Conservation (phyloP, 1,140 invertebrate species). For the Kradibia gibbosae region DNA sequence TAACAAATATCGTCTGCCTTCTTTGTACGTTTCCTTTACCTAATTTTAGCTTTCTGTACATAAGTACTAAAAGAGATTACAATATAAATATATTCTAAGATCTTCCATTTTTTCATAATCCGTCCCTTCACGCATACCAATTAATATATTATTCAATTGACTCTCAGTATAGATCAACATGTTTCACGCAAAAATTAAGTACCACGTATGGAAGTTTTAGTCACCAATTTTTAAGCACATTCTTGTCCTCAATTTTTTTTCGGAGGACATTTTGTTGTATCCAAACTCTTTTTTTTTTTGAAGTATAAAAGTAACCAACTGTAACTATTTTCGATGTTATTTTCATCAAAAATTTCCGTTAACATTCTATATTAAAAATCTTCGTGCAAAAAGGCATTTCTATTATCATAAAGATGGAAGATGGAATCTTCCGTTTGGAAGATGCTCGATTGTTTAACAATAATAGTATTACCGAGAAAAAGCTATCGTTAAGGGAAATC, state of each 20-base stretch:
- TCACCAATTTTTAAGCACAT: conserved; percentile 42
- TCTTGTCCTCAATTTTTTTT: conserved; percentile 4
- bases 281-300: conserved; percentile 12
- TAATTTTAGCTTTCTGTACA: conserved; percentile 42
- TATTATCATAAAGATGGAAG: neutral
- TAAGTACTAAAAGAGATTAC: conserved; percentile 44
- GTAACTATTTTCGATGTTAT: conserved; percentile 28
- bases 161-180: conserved; percentile 15
- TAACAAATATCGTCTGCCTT: conserved; percentile 41
- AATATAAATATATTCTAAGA: conserved; percentile 29
- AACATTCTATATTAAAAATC: neutral
- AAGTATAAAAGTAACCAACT: conserved; percentile 7
- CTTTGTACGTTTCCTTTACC: conserved; percentile 30
- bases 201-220: conserved; percentile 49
- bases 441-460: conserved; percentile 7
- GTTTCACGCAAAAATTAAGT: conserved; percentile 37
- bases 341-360: neutral
- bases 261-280: conserved; percentile 31
- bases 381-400: neutral
- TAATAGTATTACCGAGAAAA: conserved; percentile 21
- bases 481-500: neutral
- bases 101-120: conserved; percentile 23
- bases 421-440: too few relatives aligned
- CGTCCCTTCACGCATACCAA: conserved; percentile 45
- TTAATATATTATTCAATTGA: conserved; percentile 23